Evolutionary conservation across 2,797 vertebrate species (phyloP), one percentile per base, ranked within the genome.

Genomic region (Neosalanx taihuensis): DNA sequence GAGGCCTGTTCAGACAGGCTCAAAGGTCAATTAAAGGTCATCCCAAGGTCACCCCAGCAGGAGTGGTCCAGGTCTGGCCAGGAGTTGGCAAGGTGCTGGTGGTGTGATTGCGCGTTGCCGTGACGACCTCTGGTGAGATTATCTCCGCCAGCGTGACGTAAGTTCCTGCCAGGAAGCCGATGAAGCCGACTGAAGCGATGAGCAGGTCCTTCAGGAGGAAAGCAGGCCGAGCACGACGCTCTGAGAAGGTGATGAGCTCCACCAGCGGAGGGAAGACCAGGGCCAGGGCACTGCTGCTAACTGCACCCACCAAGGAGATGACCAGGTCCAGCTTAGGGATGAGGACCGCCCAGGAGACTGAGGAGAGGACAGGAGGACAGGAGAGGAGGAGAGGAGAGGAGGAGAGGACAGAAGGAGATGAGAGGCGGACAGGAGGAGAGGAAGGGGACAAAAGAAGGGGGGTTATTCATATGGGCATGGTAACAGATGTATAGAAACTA

Each of bases 291-390:
- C 94, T 95, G 86, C 95, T 96, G 90, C 94, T 94, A 72, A 95
- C 92, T 0, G 95, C 95, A 2, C 95, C 95, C 0, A 96, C 93
- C 0, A 96, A 89, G 17, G 95, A 94, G 81, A 96, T 96, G 59
- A 95, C 95, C 64, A 95, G 84, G 83, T 96, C 95, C 6, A 96
- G 86, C 18, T 91, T 92, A 56, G 95, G 95, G 77, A 96, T 93
- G 72, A 93, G 86, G 76, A 94, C 69, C 0, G 95, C 95, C 1
- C 92, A 86, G 1, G 92, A 91, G 88, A 94, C 94, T 96, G 53
- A 33, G 65, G 15, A 18, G 26, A 46, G n/a, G 30, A 29, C n/a
- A 15, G 64, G 2, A 6, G 18, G 60, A 57, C 57, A 31, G n/a
- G 53, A n/a, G 33, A 26, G 46, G 4, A 67, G 6, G 46, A 30